Percentiles rank a stretch among this genome's conserved stretches.
phyloP scores from a whole-genome alignment of 2,888 invertebrate genomes.

The Drosophila macrospina region DNA sequence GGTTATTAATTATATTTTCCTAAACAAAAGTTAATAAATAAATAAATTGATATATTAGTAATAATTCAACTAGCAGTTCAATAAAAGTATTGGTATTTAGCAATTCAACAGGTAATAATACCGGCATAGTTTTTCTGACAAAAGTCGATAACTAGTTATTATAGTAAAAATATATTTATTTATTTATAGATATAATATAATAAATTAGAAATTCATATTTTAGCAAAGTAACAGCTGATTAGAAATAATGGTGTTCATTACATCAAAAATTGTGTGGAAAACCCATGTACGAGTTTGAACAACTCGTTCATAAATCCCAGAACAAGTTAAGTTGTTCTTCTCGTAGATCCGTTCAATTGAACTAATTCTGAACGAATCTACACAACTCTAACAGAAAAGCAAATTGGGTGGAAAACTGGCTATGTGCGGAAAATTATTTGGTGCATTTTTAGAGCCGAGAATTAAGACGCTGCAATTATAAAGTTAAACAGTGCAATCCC shows the following conservation, averaged over 20 bases:
- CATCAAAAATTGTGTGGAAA: not conserved
- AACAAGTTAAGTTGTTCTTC: too few species aligned
- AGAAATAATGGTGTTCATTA: too few species aligned
- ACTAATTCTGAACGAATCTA: slow-evolving; percentile 1
- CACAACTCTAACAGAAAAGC: slow-evolving; percentile 32
- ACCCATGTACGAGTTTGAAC: not conserved
- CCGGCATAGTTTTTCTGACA: not conserved
- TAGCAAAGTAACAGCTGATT: not conserved
- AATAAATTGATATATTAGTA: not conserved
- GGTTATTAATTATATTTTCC: not conserved
- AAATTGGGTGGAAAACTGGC: slow-evolving; percentile 76
- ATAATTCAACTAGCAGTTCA: not conserved
- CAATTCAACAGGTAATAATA: too few species aligned
- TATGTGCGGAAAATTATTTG: slow-evolving; percentile 62
- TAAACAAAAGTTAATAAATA: not conserved
- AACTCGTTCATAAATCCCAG: not conserved
- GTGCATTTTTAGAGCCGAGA: slow-evolving; percentile 35
- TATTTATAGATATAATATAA: too few species aligned
- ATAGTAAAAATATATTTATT: too few species aligned
- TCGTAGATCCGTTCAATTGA: not conserved
- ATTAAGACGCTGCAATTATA: slow-evolving; percentile 27
- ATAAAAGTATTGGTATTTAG: too few species aligned
- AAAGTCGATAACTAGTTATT: too few species aligned
- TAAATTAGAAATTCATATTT: too few species aligned
- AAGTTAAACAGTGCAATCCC: slow-evolving; percentile 26